A percentile compares a stretch with the other conserved stretches of the same genome.
Conservation (phyloP, 2,797 vertebrate genomes). For the Crenuchus spilurus region DNA sequence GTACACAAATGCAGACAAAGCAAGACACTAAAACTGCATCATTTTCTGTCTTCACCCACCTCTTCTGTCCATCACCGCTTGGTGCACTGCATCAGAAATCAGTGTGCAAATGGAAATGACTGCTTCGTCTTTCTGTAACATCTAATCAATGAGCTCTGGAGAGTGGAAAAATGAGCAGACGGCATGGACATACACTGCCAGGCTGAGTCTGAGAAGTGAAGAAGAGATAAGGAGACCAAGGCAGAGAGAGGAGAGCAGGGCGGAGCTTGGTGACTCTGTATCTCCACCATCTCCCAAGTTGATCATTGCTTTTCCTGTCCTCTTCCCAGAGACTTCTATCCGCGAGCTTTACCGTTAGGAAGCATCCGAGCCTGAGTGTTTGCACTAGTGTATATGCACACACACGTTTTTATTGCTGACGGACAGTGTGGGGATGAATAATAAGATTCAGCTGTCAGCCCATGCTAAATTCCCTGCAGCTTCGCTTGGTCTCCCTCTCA, state of each 20-base stretch:
- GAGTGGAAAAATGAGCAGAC: conserved; percentile 42
- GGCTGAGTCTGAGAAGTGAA: conserved; percentile 31
- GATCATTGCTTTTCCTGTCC: conserved; percentile 9
- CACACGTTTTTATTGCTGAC: conserved; percentile 31
- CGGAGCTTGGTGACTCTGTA: conserved; percentile 9
- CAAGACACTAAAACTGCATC: not conserved
- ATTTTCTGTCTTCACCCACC: not conserved
- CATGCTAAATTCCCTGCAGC: conserved; percentile 39
- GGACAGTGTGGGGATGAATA: conserved; percentile 33
- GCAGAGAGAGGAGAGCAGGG: conserved; percentile 9
- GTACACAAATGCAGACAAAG: conserved; percentile 3
- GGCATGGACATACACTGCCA: conserved; percentile 41
- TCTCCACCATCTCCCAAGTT: conserved; percentile 24
- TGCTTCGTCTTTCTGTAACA: conserved; percentile 64
- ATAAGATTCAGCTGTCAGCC: conserved; percentile 44
- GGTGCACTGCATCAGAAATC: conserved; percentile 59
- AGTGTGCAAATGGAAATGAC: conserved; percentile 62
- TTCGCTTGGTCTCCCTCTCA: conserved; percentile 25
- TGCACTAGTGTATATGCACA: not conserved
- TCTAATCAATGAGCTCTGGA: conserved; percentile 46
- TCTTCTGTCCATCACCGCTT: conserved; percentile 6
- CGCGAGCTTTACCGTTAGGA: conserved; percentile 17
- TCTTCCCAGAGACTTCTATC: conserved; percentile 16
- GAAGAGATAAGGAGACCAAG: conserved; percentile 2
- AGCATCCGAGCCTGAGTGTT: conserved; percentile 19